These are phyloP conservation scores for Megalonaias nervosa DNA, from an alignment of 1,140 invertebrate genomes.

Conservation along the genomic window DNA sequence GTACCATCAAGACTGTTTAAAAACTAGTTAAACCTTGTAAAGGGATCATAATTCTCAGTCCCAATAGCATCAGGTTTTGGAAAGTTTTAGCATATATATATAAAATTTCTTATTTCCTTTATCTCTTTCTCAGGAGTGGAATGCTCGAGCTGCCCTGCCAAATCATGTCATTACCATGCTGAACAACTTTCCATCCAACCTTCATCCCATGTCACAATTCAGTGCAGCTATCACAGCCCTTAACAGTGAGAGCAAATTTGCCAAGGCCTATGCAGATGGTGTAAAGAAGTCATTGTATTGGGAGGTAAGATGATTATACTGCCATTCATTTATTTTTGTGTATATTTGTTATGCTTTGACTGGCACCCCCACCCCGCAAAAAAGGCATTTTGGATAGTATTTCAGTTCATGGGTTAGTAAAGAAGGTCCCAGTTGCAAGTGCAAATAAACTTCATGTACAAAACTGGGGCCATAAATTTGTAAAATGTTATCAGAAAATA, in stretches of 20 bases:
- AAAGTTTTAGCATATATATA: too few relatives aligned
- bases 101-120: background rate
- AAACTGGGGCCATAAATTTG: too few relatives aligned
- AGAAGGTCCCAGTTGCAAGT: too few relatives aligned
- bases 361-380: background rate
- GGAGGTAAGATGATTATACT: constrained; percentile 78
- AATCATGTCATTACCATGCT: constrained; percentile 94
- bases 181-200: constrained; percentile 93
- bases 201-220: constrained; percentile 98
- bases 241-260: constrained; percentile 95
- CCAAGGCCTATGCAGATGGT: constrained; percentile 89
- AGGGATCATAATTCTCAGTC: too few relatives aligned
- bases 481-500: too few relatives aligned
- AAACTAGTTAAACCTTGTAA: too few relatives aligned
- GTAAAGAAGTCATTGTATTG: constrained; percentile 90
- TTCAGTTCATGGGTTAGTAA: too few relatives aligned
- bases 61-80: too few relatives aligned
- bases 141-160: constrained; percentile 89
- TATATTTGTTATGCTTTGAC: background rate
- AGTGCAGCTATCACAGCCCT: constrained; percentile 92
- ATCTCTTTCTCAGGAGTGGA: constrained; percentile 82
- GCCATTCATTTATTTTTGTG: background rate
- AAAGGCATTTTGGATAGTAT: background rate
- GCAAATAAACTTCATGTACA: too few relatives aligned
- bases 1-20: too few relatives aligned